Evolutionary conservation across 2,113 vertebrate genomes (phyloP), one percentile per base, ranked within the genome.

Genomic region (Vicugna pacos): DNA sequence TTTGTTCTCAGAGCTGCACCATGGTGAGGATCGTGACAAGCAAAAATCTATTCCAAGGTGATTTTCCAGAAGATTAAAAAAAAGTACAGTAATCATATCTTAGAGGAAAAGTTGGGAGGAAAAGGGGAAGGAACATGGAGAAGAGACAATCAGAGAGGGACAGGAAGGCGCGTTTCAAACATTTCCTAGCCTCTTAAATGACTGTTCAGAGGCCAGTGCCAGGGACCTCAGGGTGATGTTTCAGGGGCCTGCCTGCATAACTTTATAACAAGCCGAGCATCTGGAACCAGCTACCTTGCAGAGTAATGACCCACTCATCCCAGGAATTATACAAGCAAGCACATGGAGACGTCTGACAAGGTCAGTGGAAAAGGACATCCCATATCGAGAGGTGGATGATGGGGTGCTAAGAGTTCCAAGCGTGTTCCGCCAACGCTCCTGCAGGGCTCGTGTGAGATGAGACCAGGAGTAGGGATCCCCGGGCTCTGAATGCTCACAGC

Each of bases 371-470:
- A 52, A 62, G 8, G 87, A 5, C 79, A 15, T n/a, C 38, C 50
- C 22, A 20, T 0, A 13, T 70, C 0, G 1, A 60, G 24, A 5
- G 16, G 38, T 4, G 3, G 38, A 42, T 4, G 4, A 38, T 50
- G 1, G 19, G 54, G 46, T 1, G 1, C 42, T 16, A 16, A n/a
- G n/a, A 62, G 42, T 8, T 32, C 46, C 46, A 2, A 22, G 30
- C 5, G 38, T 42, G 38, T 42, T 42, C 38, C 38, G 38, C 38
- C 38, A 42, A 42, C 38, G 52, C 52, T 79, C 64, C 38, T 35
- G 8, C 2, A n/a, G 19, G 80, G 46, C 35, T 64, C 42, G 30
- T 1, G 14, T 20, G 26, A 9, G 28, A 50, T 16, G 1, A 65
- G 38, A 32, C 58, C 32, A 1, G 5, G 60, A 30, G 60, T 60